Percentiles rank a stretch among this genome's conserved stretches.
These are phyloP conservation scores for Saccopteryx bilineata DNA, from an alignment of 2,113 vertebrate species.

Conservation along the genomic window DNA sequence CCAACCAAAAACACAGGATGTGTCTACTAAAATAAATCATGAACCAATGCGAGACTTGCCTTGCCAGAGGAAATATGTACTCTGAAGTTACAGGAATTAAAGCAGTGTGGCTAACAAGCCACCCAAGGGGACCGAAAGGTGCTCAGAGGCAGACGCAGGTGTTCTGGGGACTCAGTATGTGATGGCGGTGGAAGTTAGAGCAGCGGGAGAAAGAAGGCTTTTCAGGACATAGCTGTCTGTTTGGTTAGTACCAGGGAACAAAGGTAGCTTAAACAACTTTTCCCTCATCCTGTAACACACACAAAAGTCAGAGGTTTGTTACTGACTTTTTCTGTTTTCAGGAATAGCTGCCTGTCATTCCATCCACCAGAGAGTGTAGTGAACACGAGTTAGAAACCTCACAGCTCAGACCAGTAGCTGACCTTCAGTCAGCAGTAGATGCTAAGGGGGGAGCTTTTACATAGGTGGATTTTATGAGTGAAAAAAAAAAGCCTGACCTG, in stretches of 20 bases:
- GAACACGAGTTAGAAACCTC: rapidly evolving
- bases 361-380: too few relatives aligned
- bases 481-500: not conserved
- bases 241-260: not conserved
- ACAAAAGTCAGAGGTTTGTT: not conserved
- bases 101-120: too few relatives aligned
- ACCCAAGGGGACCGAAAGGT: not conserved
- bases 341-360: not conserved
- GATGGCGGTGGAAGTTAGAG: rapidly evolving
- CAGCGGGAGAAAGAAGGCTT: rapidly evolving
- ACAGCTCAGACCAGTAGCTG: rapidly evolving
- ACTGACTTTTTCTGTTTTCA: not conserved
- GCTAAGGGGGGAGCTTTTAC: not conserved
- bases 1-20: not conserved
- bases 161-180: rapidly evolving
- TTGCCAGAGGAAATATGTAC: not conserved
- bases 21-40: not conserved
- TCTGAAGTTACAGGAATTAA: not conserved
- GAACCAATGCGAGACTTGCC: not conserved
- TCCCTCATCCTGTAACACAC: too few relatives aligned
- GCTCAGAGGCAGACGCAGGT: rapidly evolving
- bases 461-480: not conserved
- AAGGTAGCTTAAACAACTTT: not conserved
- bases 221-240: rapidly evolving
- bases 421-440: not conserved